These are phyloP conservation scores for Pituophis catenifer DNA, from an alignment of 2,113 vertebrate species.

Conservation along the genomic window DNA sequence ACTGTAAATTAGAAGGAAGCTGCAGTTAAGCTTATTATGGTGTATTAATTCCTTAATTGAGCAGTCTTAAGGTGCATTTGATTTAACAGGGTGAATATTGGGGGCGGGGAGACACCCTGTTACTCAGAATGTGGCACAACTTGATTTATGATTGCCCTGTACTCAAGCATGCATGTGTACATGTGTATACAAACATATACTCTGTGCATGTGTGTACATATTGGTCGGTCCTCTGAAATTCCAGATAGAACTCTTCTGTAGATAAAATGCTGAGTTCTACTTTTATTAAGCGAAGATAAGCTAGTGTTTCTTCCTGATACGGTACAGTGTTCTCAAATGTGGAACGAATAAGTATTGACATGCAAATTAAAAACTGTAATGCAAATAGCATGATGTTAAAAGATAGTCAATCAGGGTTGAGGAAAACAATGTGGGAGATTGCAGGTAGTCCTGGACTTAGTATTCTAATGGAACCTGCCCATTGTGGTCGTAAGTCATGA, in stretches of 20 bases:
- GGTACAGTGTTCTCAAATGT: background rate
- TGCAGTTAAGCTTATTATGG: constrained; percentile 49
- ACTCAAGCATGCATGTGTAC: background rate
- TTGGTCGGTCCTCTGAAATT: background rate
- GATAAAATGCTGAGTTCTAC: background rate
- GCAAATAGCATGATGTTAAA: background rate
- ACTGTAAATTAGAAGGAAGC: constrained; percentile 45
- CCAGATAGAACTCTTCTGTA: background rate
- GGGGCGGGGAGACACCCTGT: background rate
- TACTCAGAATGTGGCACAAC: background rate
- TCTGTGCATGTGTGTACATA: background rate
- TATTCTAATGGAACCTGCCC: background rate
- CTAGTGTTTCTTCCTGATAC: background rate
- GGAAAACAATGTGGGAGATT: background rate
- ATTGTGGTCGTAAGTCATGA: background rate
- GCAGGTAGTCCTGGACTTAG: background rate
- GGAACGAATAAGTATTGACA: background rate
- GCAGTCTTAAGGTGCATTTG: constrained; percentile 25
- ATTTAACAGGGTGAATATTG: constrained; percentile 22
- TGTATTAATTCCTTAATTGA: constrained; percentile 30
- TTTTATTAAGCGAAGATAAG: background rate
- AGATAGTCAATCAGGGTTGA: background rate
- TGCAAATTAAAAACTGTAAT: background rate
- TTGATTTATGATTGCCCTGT: background rate
- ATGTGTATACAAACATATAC: background rate